Evolutionary conservation across 2,113 vertebrate species (phyloP).

Genomic region (Rhinolophus ferrumequinum): DNA sequence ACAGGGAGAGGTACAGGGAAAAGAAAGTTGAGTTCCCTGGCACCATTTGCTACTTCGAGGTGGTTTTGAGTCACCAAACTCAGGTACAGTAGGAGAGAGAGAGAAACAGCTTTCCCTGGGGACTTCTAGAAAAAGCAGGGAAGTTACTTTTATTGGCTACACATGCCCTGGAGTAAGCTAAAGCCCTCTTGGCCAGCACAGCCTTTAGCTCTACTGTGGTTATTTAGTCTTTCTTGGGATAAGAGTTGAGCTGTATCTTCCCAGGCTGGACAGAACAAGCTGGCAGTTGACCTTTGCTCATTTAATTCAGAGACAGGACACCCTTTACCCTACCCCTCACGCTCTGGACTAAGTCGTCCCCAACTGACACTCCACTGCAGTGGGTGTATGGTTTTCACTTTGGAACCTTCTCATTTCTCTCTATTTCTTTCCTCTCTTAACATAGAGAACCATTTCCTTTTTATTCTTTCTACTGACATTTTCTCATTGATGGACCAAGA

Average conservation of each 20-base stretch:
- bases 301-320: background rate
- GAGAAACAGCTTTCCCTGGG: background rate
- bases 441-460: background rate
- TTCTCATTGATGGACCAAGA: background rate
- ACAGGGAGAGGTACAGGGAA: background rate
- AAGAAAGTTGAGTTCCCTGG: background rate
- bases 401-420: background rate
- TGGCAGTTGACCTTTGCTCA: fast-evolving
- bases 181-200: fast-evolving
- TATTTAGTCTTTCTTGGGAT: background rate
- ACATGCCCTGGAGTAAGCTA: too few species aligned
- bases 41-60: background rate
- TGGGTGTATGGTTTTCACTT: background rate
- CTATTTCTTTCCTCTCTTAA: background rate
- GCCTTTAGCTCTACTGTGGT: fast-evolving
- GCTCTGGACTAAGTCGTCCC: background rate
- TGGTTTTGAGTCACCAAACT: background rate
- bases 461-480: background rate
- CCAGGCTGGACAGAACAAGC: background rate
- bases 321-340: too few species aligned
- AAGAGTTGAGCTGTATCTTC: background rate
- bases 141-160: background rate
- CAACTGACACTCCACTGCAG: background rate
- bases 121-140: background rate
- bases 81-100: too few species aligned